Base-by-base conservation (phyloP, 2,797 vertebrate species). In the Dendrocincla tyrannina region DNA sequence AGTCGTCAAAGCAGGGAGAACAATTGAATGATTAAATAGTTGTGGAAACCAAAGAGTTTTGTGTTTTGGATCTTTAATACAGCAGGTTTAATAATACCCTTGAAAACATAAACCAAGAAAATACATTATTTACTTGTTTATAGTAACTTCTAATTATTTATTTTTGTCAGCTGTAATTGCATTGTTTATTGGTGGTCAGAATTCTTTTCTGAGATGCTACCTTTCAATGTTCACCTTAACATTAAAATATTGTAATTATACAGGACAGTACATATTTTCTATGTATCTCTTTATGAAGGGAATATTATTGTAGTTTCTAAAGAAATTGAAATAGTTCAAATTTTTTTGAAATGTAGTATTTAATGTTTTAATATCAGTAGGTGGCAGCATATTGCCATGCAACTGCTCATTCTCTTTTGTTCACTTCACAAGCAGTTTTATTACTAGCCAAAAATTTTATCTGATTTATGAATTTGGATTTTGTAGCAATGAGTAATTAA, bases 311-410 rank as follows among this genome's bases (percentile, higher is more conserved):
- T 20, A 35, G 16, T n/a, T 82, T 74, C 35, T 82, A 42, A 70
- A 80, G 18, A 44, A 58, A 58, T 42, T 58, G n/a, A 67, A 69
- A 37, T 23, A 62, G 27, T 53, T 70, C 0, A 1, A 35, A 39
- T 39, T 77, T 35, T 63, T 28, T 3, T 17, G 1, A 69, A 80
- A 58, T 23, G 4, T 35, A 37, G 12, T 75, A 37, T 76, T 93
- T 80, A 7, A 1, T 73, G 14, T 55, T 77, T 39, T 39, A 39
- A 42, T 64, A 76, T 68, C 97, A 88, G 89, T 89, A 98, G 98
- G 76, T 96, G 98, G 98, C 97, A 97, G 96, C 79, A 96, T 66
- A 41, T 81, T 62, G 25, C 88, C 56, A 6, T 73, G 17, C 13
- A 87, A 22, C 58, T 62, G 5, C 37, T 66, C 25, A 2, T 59